phyloP scores from a whole-genome alignment of 2,888 invertebrate genomes.

The Lissonota sp. region DNA sequence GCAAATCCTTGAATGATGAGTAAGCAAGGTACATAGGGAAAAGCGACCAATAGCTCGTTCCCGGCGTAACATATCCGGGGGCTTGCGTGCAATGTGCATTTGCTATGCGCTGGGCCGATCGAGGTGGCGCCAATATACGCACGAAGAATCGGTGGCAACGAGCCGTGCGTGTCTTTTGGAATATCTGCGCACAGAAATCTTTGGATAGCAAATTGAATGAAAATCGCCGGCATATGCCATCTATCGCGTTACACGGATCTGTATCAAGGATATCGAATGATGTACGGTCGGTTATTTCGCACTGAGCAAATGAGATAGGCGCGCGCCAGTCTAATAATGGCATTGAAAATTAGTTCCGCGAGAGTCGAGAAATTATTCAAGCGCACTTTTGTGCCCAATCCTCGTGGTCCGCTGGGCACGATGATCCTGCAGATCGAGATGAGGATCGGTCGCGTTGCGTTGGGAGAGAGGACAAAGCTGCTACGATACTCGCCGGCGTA shows the following conservation, averaged over 20 bases:
- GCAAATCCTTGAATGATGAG: neutral
- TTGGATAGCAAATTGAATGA: constrained; percentile 2
- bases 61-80: too few relatives aligned
- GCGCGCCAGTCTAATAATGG: constrained; percentile 82
- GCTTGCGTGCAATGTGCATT: constrained; percentile 42
- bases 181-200: neutral
- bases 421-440: constrained; percentile 57
- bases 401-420: constrained; percentile 31
- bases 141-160: constrained; percentile 17
- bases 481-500: neutral
- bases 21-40: too few relatives aligned
- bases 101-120: constrained; percentile 62
- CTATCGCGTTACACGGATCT: too few relatives aligned
- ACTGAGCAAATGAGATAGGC: too few relatives aligned
- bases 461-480: constrained; percentile 34
- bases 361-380: constrained; percentile 53
- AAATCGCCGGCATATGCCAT: too few relatives aligned
- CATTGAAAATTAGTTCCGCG: constrained; percentile 83
- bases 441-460: constrained; percentile 50
- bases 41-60: too few relatives aligned
- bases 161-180: neutral
- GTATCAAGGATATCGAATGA: too few relatives aligned
- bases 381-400: constrained; percentile 40
- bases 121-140: constrained; percentile 78
- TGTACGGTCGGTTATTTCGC: too few relatives aligned